These are phyloP conservation scores for Anarhynchus alexandrinus DNA, from an alignment of 2,113 vertebrate species.

Conservation along the genomic window DNA sequence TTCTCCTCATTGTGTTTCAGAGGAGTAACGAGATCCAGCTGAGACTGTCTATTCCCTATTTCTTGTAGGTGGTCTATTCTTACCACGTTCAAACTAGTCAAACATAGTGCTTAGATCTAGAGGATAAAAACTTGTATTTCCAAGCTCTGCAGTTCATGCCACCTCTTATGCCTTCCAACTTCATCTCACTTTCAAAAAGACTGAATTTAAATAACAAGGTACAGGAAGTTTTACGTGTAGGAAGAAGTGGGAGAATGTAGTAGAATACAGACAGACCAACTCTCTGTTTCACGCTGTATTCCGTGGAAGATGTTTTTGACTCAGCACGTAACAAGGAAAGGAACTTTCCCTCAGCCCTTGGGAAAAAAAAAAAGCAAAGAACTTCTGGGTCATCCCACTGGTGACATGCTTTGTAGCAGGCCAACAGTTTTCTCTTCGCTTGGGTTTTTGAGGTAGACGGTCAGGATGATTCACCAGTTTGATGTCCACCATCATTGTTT, in stretches of 20 bases:
- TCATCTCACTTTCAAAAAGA: not conserved
- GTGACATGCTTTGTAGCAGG: not conserved
- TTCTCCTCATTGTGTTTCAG: not conserved
- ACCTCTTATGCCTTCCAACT: not conserved
- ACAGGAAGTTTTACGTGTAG: not conserved
- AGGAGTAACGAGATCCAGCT: not conserved
- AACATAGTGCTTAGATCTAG: not conserved
- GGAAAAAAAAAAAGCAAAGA: not conserved
- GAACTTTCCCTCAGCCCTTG: not conserved
- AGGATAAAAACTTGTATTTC: not conserved
- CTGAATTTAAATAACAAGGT: not conserved
- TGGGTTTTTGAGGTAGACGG: not conserved
- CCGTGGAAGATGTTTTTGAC: not conserved
- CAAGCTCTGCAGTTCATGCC: not conserved
- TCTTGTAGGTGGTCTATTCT: not conserved
- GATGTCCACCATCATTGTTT: not conserved
- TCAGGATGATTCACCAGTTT: not conserved
- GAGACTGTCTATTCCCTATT: not conserved
- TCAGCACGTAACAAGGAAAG: not conserved
- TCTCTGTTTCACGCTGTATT: not conserved
- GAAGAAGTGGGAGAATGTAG: fast-evolving
- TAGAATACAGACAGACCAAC: not conserved
- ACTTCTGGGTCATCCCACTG: not conserved
- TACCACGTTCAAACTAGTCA: not conserved
- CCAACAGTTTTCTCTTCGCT: fast-evolving